phyloP scores from a whole-genome alignment of 2,888 invertebrate species.

The Oligia fasciuncula region DNA sequence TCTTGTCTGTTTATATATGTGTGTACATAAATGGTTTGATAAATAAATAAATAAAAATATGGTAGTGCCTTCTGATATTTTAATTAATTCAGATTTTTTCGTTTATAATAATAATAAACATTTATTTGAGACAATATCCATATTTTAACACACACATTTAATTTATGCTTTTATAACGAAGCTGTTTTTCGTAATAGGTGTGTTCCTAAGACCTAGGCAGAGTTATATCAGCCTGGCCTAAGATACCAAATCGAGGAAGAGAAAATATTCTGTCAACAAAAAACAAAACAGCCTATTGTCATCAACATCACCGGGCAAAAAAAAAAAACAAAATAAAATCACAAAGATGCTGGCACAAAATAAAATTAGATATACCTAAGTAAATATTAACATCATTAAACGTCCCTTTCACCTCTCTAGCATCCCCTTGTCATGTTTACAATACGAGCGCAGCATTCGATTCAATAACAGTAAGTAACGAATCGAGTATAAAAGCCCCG shows the following conservation, averaged over 20 bases:
- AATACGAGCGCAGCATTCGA: conserved; percentile 34
- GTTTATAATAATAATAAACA: neutral
- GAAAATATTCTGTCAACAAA: neutral
- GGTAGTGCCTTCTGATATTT: neutral
- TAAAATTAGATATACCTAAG: neutral
- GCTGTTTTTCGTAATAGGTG: neutral
- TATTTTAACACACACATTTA: too few relatives aligned
- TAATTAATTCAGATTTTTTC: neutral
- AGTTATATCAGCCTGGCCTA: neutral
- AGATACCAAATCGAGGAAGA: neutral
- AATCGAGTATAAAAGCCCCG: conserved; percentile 41
- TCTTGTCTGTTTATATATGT: too few relatives aligned
- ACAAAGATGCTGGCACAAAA: neutral
- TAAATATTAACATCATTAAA: conserved; percentile 22
- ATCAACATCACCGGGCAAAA: too few relatives aligned
- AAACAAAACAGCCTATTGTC: neutral
- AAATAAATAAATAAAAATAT: neutral
- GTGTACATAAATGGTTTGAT: too few relatives aligned
- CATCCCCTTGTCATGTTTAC: conserved; percentile 28
- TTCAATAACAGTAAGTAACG: conserved; percentile 56
- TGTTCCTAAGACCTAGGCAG: neutral
- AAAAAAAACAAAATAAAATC: neutral
- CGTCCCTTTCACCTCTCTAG: conserved; percentile 2
- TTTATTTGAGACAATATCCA: too few relatives aligned
- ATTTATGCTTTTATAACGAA: neutral